Evolutionary conservation across 2,797 vertebrate species (phyloP).

Genomic region (Sebastolobus altivelis): DNA sequence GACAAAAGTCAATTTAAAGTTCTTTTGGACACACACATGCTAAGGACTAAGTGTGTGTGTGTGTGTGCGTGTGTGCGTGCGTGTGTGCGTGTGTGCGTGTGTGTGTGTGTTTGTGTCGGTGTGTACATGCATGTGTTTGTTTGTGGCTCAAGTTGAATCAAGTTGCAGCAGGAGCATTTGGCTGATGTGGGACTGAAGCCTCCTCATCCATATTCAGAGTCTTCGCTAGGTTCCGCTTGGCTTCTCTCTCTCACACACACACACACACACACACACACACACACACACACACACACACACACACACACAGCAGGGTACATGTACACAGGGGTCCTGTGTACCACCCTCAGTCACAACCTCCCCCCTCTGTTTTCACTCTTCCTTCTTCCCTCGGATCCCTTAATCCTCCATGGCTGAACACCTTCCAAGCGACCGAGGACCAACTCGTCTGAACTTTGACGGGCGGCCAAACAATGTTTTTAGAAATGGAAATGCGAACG

Average conservation of each 20-base stretch:
- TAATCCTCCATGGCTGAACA: conserved; percentile 74
- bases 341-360: conserved; percentile 51
- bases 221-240: conserved; percentile 66
- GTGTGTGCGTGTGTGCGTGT: neutral
- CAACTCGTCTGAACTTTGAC: conserved; percentile 66
- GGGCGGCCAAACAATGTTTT: conserved; percentile 50
- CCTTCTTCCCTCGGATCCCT: conserved; percentile 47
- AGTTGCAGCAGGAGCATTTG: conserved; percentile 68
- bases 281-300: conserved; percentile 34
- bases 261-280: conserved; percentile 43
- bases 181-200: conserved; percentile 68
- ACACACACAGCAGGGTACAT: conserved; percentile 37
- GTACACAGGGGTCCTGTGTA: conserved; percentile 60
- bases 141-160: conserved; percentile 55
- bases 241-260: conserved; percentile 37
- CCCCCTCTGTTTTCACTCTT: conserved; percentile 18
- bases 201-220: conserved; percentile 78
- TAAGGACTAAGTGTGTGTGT: neutral
- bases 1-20: conserved; percentile 78
- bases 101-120: neutral
- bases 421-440: conserved; percentile 51
- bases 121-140: conserved; percentile 42
- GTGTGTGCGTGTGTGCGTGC: conserved; percentile 11
- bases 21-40: conserved; percentile 47
- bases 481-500: conserved; percentile 51